phyloP scores from a whole-genome alignment of 2,888 invertebrate genomes.

The Nysson spinosus region DNA sequence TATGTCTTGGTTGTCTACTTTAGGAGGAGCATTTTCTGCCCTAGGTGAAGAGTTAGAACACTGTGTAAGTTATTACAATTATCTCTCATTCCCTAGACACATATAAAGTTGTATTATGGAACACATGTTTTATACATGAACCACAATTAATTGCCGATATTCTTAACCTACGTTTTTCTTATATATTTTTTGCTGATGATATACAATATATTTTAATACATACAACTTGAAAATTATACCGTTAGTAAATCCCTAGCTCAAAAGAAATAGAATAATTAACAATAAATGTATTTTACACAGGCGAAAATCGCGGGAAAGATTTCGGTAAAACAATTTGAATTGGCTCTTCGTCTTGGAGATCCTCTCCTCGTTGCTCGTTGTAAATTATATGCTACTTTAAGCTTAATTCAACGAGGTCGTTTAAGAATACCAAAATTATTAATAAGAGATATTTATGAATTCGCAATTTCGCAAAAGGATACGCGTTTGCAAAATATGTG shows the following conservation, averaged over 20 bases:
- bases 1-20: slow-evolving; percentile 96
- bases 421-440: slow-evolving; percentile 83
- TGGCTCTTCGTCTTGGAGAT: slow-evolving; percentile 90
- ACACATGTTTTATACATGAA: too few species aligned
- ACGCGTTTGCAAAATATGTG: slow-evolving; percentile 88
- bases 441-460: slow-evolving; percentile 80
- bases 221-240: background rate
- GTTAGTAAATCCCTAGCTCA: background rate
- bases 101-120: too few species aligned
- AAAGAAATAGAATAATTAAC: background rate
- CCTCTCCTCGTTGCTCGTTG: slow-evolving; percentile 89
- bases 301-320: slow-evolving; percentile 93
- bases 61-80: slow-evolving; percentile 82
- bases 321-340: slow-evolving; percentile 88
- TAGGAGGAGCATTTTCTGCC: slow-evolving; percentile 97
- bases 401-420: slow-evolving; percentile 89
- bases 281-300: slow-evolving; percentile 77
- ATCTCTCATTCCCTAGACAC: too few species aligned
- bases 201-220: background rate
- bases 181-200: too few species aligned
- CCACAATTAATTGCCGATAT: too few species aligned
- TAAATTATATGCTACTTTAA: slow-evolving; percentile 90
- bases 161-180: too few species aligned
- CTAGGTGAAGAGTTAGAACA: slow-evolving; percentile 91
- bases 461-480: slow-evolving; percentile 80